Evolutionary conservation across 1,140 invertebrate species (phyloP).

Genomic region (Ruditapes philippinarum): DNA sequence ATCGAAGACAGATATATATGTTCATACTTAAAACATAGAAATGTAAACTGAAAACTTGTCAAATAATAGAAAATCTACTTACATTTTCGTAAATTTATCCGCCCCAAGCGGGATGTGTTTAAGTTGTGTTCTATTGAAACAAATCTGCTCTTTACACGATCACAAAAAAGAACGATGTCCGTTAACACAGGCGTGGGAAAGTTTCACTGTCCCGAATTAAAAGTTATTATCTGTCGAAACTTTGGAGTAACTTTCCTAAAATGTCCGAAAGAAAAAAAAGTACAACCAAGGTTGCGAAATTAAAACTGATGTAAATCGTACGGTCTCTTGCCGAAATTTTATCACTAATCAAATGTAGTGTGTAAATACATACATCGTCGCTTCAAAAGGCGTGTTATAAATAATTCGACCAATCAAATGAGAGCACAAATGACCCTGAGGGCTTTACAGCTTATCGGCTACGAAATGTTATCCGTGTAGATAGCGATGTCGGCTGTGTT

Average conservation of each 20-base stretch:
- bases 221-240: slow-evolving; percentile 4
- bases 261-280: slow-evolving; percentile 35
- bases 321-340: neutral
- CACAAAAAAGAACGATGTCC: neutral
- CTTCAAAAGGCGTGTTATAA: slow-evolving; percentile 22
- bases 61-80: neutral
- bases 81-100: neutral
- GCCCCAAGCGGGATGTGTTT: neutral
- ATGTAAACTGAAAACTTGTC: no score
- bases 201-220: neutral
- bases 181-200: neutral
- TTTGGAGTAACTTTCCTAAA: neutral
- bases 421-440: neutral
- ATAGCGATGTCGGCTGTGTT: no score
- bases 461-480: no score
- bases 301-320: neutral
- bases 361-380: neutral
- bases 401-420: neutral
- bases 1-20: no score
- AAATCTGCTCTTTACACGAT: neutral
- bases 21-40: no score
- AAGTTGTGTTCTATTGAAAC: neutral
- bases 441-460: slow-evolving; percentile 13
- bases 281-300: neutral
- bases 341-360: neutral